These are phyloP conservation scores for Lampris megalopsis DNA, from an alignment of 2,113 vertebrate species.

Conservation along the genomic window DNA sequence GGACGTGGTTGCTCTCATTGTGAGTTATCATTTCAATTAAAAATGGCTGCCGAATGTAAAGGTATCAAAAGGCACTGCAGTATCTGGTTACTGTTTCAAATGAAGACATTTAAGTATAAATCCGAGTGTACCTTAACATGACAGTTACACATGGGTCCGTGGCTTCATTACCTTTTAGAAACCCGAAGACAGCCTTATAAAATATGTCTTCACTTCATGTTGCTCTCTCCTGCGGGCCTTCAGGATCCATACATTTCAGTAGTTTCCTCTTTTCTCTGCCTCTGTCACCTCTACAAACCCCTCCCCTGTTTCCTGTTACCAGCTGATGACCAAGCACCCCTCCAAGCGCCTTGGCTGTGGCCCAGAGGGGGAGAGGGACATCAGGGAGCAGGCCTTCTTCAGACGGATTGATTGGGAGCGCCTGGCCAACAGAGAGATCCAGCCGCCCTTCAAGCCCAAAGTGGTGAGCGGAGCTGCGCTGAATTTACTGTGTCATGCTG, in stretches of 20 bases:
- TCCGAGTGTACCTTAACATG: conserved; percentile 17
- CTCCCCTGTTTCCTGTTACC: conserved; percentile 15
- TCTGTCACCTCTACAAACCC: neutral
- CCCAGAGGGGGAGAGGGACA: conserved; percentile 91
- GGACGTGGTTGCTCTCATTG: conserved; percentile 19
- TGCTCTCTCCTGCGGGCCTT: neutral
- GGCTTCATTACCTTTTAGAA: no score
- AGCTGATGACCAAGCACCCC: conserved; percentile 99
- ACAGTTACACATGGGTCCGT: neutral
- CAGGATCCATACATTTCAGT: neutral
- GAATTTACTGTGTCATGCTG: neutral
- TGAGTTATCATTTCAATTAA: conserved; percentile 43
- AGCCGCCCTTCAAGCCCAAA: conserved; percentile 98
- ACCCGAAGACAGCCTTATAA: neutral
- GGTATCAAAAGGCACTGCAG: conserved; percentile 3
- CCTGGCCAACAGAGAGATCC: conserved; percentile 92
- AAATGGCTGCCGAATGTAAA: conserved; percentile 17
- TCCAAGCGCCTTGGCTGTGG: conserved; percentile 96
- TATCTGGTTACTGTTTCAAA: conserved; percentile 39
- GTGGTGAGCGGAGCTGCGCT: conserved; percentile 86
- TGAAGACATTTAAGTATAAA: neutral
- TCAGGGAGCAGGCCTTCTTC: conserved; percentile 96
- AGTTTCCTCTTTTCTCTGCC: conserved; percentile 4
- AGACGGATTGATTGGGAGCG: conserved; percentile 98
- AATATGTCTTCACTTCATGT: neutral